These are phyloP conservation scores for Chironomus tepperi DNA, from an alignment of 1,140 invertebrate genomes.

Conservation along the genomic window DNA sequence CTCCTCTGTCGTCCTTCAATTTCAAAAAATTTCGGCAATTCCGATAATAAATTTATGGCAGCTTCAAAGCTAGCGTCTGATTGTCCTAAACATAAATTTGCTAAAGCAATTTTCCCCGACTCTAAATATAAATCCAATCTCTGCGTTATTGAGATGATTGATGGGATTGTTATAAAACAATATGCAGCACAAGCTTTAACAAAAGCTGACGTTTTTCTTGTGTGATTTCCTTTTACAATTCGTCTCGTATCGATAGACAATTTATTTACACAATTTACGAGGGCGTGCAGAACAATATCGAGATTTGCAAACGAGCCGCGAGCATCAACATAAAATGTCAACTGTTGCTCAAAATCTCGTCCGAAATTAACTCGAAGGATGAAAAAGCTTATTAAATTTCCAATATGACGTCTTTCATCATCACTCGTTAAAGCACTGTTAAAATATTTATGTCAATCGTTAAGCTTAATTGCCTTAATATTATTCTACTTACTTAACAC, in stretches of 20 bases:
- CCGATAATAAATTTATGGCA: slow-evolving; percentile 66
- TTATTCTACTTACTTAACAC: slow-evolving; percentile 66
- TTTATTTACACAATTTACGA: slow-evolving; percentile 79
- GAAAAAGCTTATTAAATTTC: slow-evolving; percentile 70
- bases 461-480: background rate
- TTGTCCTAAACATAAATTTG: slow-evolving; percentile 87
- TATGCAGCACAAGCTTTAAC: slow-evolving; percentile 91
- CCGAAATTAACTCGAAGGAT: slow-evolving; percentile 73
- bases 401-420: slow-evolving; percentile 82
- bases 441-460: background rate
- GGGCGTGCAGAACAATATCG: slow-evolving; percentile 70
- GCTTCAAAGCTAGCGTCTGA: slow-evolving; percentile 91
- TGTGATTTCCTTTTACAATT: slow-evolving; percentile 67
- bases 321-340: slow-evolving; percentile 89
- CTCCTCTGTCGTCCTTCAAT: slow-evolving; percentile 63
- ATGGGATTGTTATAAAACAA: slow-evolving; percentile 92
- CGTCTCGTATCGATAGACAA: slow-evolving; percentile 63
- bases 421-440: slow-evolving; percentile 80
- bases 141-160: slow-evolving; percentile 63
- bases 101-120: slow-evolving; percentile 78
- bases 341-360: slow-evolving; percentile 78
- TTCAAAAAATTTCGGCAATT: slow-evolving; percentile 66
- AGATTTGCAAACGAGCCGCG: slow-evolving; percentile 81
- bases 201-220: slow-evolving; percentile 72
- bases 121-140: slow-evolving; percentile 79